phyloP scores from a whole-genome alignment of 2,888 invertebrate species.

The Plebejus melissa region DNA sequence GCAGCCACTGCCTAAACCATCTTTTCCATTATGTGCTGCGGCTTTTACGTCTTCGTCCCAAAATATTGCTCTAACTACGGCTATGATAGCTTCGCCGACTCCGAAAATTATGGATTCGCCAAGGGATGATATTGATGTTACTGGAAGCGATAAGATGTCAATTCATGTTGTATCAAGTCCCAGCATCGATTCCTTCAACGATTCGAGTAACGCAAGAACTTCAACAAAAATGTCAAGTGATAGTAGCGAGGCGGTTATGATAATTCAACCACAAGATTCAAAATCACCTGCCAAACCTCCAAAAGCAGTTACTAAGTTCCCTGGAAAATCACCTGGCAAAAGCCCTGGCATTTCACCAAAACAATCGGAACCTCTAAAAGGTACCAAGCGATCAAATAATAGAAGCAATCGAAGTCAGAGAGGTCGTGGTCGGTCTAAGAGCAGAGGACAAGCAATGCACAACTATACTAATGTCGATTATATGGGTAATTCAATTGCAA shows the following conservation, averaged over 20 bases:
- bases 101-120: slow-evolving; percentile 71
- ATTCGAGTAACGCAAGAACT: slow-evolving; percentile 50
- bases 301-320: slow-evolving; percentile 81
- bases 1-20: slow-evolving; percentile 74
- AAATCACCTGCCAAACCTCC: slow-evolving; percentile 66
- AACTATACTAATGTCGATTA: slow-evolving; percentile 64
- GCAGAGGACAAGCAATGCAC: slow-evolving; percentile 54
- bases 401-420: slow-evolving; percentile 68
- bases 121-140: slow-evolving; percentile 62
- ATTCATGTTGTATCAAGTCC: slow-evolving; percentile 61
- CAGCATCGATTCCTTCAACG: slow-evolving; percentile 60
- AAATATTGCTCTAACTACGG: slow-evolving; percentile 88
- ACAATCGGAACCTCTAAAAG: slow-evolving; percentile 71
- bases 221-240: slow-evolving; percentile 61
- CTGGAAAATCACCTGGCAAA: slow-evolving; percentile 84
- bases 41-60: slow-evolving; percentile 91
- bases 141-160: slow-evolving; percentile 61
- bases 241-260: slow-evolving; percentile 56
- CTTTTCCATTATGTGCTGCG: slow-evolving; percentile 83
- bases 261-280: slow-evolving; percentile 52
- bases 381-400: slow-evolving; percentile 57
- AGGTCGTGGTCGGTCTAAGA: slow-evolving; percentile 73
- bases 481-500: slow-evolving; percentile 84
- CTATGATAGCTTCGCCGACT: slow-evolving; percentile 86
- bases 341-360: slow-evolving; percentile 84